Conservation (phyloP, 2,888 invertebrate species). For the Cheilosia variabilis region DNA sequence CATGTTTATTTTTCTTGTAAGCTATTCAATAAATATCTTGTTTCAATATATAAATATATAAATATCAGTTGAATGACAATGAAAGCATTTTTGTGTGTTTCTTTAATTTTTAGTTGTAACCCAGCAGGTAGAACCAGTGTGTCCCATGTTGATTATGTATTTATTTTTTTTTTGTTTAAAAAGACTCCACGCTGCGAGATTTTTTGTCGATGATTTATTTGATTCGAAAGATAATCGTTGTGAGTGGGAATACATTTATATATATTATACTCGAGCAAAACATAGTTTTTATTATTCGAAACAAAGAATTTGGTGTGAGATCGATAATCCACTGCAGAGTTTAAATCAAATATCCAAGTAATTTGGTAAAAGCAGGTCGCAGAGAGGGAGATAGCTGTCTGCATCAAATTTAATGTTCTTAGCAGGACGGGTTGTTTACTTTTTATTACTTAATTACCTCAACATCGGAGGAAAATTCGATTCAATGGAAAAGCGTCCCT, state of each 20-base stretch:
- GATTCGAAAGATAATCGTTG: constrained; percentile 66
- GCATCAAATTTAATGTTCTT: constrained; percentile 55
- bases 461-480: background rate
- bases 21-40: constrained; percentile 58
- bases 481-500: too few species aligned
- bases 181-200: constrained; percentile 65
- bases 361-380: constrained; percentile 31
- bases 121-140: constrained; percentile 58
- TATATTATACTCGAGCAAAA: constrained; percentile 11
- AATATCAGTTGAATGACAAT: constrained; percentile 43
- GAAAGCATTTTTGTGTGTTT: constrained; percentile 32
- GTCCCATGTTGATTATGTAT: background rate
- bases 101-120: constrained; percentile 32
- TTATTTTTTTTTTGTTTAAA: background rate
- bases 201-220: constrained; percentile 70
- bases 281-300: background rate
- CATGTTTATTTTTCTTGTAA: constrained; percentile 15
- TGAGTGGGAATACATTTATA: background rate
- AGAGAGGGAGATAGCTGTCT: constrained; percentile 1
- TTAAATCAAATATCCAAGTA: constrained; percentile 33
- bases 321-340: constrained; percentile 32
- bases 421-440: constrained; percentile 49
- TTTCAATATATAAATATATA: constrained; percentile 45
- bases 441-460: constrained; percentile 70
- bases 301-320: constrained; percentile 13